These are phyloP conservation scores for Peromyscus leucopus DNA, from an alignment of 2,113 vertebrate species.

Conservation along the genomic window DNA sequence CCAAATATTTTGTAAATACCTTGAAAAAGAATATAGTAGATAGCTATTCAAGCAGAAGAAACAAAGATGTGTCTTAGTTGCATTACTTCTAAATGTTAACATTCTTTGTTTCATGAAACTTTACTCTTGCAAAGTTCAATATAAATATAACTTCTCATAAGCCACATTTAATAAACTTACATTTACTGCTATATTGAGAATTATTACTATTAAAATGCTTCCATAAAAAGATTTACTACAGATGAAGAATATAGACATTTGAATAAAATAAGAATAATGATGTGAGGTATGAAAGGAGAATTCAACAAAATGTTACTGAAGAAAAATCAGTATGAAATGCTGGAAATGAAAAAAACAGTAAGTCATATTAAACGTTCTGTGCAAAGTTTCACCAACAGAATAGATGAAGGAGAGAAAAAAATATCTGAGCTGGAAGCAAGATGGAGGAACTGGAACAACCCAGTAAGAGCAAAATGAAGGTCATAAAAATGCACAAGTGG, in stretches of 20 bases:
- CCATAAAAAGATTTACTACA: not conserved
- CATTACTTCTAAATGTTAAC: not conserved
- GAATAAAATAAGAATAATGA: not conserved
- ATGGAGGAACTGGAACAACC: not conserved
- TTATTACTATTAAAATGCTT: conserved; percentile 23
- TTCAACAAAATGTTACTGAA: no score
- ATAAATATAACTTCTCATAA: conserved; percentile 28
- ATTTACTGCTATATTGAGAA: not conserved
- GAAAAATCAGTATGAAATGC: not conserved
- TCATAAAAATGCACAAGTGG: not conserved
- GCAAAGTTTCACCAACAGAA: not conserved
- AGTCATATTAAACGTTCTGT: not conserved
- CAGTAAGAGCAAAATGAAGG: not conserved
- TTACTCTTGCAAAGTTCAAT: conserved; percentile 15
- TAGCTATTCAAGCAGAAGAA: not conserved
- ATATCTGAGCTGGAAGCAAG: not conserved
- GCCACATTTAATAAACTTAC: conserved; percentile 36
- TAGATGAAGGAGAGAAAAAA: not conserved
- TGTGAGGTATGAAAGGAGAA: not conserved
- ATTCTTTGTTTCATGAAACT: conserved; percentile 46
- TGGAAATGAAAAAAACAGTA: not conserved
- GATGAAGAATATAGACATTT: not conserved
- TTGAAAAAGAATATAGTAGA: not conserved
- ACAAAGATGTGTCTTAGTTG: not conserved
- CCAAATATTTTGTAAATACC: conserved; percentile 40